Base-by-base conservation (phyloP, 2,797 vertebrate species). In the Typhlichthys eigenmanni region DNA sequence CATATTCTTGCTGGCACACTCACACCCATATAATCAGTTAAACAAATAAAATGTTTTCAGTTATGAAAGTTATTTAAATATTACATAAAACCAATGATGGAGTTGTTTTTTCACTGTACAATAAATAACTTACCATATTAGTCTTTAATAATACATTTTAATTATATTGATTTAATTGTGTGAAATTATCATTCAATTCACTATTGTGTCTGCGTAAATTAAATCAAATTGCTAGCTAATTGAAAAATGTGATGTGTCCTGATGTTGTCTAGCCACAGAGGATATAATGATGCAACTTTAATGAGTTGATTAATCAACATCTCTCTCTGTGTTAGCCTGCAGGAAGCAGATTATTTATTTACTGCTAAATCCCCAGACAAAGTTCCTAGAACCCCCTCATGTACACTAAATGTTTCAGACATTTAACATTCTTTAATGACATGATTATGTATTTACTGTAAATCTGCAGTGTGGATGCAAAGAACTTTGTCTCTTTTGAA, bases 401-500 rank as follows among this genome's bases (percentile, higher is more conserved):
- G 19, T 38, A 38, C 59, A 29, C 65, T 64, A 24, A 1, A 12
- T 61, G 58, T 45, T 29, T 51, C 3, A 65, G 59, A 47, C 48
- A 60, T 62, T 71, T 62, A 70, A 72, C 0, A 38, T 54, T 17
- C 60, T 47, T 46, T 61, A 68, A 75, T 55, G 59, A 47, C 45
- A 45, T 63, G 19, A 19, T 12, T 16, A 52, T 16, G 38, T 75
- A 32, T 48, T 54, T 7, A 29, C 8, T 19, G 19, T 19, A 19
- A 1, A 19, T 19, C 19, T 19, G 19, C 19, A 19, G 19, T 19
- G 19, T 19, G 19, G 19, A 19, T 19, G 19, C 19, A 19, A 19
- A 19, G 19, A 19, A 19, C 19, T 19, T 19, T 19, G 19, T 1
- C 19, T 19, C 19, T 19, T 19, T 19, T 19, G 19, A 2, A 19